Base-by-base conservation (phyloP, 2,888 invertebrate species). In the Eudemis profundana region DNA sequence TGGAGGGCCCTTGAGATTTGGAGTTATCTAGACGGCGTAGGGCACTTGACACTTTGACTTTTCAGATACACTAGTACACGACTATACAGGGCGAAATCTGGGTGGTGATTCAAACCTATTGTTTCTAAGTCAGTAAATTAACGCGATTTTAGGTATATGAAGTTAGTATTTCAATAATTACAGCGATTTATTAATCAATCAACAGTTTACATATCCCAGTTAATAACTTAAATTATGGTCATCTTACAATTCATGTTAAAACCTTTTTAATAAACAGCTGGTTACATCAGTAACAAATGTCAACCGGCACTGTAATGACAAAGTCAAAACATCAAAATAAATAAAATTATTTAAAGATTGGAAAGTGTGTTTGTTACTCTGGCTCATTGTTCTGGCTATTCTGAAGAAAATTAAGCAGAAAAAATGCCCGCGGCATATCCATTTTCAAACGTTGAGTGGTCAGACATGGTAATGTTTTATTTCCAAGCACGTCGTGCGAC, bases 31-130 rank as follows among this genome's bases (percentile, higher is more conserved):
- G 14, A 19, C 27, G 29, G 2, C 27, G 27, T 27, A 21, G 49
- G 17, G 27, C 23, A n/a, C 60, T 60, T 15, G 17, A 27, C 23
- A 60, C 38, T 49, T 59, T 27, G 33, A 12, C 21, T 8, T 10
- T 40, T 21, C 44, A n/a, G 44, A 33, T 33, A 2, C 42, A 27
- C 14, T 49, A 47, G 14, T 12, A 23, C 0, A 23, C 21, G 12
- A 12, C 12, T 21, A 21, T 21, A n/a, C n/a, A n/a, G n/a, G n/a
- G n/a, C n/a, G n/a, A n/a, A n/a, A n/a, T n/a, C n/a, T n/a, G n/a
- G n/a, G n/a, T n/a, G n/a, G n/a, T n/a, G n/a, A n/a, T n/a, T n/a
- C n/a, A n/a, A n/a, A n/a, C n/a, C n/a, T n/a, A n/a, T n/a, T n/a
- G n/a, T n/a, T n/a, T n/a, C n/a, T n/a, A n/a, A n/a, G n/a, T n/a